Base-by-base conservation (phyloP, 2,888 invertebrate genomes). In the Philereme transversata region DNA sequence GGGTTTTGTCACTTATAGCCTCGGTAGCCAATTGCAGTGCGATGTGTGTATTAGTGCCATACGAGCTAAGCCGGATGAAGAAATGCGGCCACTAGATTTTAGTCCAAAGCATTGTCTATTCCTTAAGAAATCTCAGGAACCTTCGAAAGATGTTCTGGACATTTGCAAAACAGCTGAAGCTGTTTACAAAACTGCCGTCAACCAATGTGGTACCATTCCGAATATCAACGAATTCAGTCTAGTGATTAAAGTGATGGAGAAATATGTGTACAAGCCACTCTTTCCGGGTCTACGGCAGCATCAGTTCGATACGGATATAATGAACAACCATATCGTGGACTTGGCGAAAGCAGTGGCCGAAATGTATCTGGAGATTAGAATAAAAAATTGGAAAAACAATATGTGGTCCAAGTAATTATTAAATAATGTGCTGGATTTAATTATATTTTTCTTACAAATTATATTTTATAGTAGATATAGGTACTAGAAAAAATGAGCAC, bases 311-410 rank as follows among this genome's bases (percentile, higher is more conserved):
- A 51, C 51, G 5, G 51, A 57, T 33, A 4, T 4, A 10, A 57
- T 46, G 8, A 51, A 41, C 46, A 57, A 57, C 41, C 57, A 57
- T 7, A 5, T 57, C 6, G 51, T 57, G 6, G 40, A 57, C 5
- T 9, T 57, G 45, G 8, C 38, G 0, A 57, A 41, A 6, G 57
- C 57, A 8, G 51, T 57, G 3, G 51, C 51, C 4, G 44, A 45
- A 40, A 1, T 57, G 34, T 57, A 57, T 46, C 46, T 57, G 46
- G 34, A 57, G n/a, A 57, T 51, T 5, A 51, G 57, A 11, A 11
- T 57, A 6, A 1, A 45, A 4, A 22, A 40, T 22, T 8, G 43
- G 43, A 43, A 43, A 10, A 4, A 5, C 5, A 45, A 6, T 22
- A 22, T 22, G 22, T 22, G 22, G 22, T 22, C 22, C 22, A 22